These are phyloP conservation scores for Fukomys damarensis DNA, from an alignment of 2,113 vertebrate species.

Conservation along the genomic window DNA sequence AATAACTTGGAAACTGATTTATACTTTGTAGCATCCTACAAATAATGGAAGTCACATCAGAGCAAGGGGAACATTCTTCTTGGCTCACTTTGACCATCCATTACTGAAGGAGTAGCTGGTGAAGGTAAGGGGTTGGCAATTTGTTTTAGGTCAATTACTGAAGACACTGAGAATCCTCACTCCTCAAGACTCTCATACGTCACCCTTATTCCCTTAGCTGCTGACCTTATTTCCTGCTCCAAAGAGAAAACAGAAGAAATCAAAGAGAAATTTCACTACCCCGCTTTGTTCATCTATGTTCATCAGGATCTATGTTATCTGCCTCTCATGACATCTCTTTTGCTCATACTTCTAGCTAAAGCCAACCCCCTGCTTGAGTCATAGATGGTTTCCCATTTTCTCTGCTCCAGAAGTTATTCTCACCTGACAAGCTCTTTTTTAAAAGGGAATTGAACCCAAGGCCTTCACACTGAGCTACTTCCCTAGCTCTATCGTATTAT, in stretches of 20 bases:
- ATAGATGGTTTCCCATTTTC: background rate
- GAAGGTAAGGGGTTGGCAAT: background rate
- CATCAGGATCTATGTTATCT: background rate
- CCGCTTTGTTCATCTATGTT: background rate
- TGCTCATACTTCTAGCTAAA: background rate
- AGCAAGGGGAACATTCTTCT: background rate
- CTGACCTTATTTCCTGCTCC: background rate
- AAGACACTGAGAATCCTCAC: background rate
- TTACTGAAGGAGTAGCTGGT: background rate
- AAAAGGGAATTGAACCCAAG: background rate
- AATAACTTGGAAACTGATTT: background rate
- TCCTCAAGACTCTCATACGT: background rate
- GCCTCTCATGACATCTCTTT: background rate
- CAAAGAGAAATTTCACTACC: background rate
- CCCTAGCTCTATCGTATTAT: background rate
- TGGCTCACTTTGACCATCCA: background rate
- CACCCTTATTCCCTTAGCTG: background rate
- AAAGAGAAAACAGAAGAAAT: background rate
- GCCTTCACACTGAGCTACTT: background rate
- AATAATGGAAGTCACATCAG: background rate
- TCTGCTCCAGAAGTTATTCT: background rate
- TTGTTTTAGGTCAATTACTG: background rate
- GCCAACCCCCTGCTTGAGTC: background rate
- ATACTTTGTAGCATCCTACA: background rate
- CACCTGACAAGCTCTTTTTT: background rate